Conservation (phyloP, 2,113 vertebrate species). For the Pseudorasbora parva region DNA sequence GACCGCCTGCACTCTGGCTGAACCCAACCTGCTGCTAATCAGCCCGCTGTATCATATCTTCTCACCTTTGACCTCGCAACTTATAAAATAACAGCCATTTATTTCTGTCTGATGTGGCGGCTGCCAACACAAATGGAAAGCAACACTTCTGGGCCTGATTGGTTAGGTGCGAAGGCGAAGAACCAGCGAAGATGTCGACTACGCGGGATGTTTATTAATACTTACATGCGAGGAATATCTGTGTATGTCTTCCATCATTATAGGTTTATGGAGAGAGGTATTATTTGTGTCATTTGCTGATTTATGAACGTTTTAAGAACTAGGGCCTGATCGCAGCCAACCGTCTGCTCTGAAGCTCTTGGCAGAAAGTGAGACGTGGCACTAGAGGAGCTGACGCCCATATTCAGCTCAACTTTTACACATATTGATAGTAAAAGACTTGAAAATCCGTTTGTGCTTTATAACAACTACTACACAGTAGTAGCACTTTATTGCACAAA, state of each 20-base stretch:
- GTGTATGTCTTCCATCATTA: background rate
- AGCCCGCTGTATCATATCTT: slow-evolving; percentile 46
- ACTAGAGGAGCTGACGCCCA: slow-evolving; percentile 12
- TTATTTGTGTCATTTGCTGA: slow-evolving; percentile 5
- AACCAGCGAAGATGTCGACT: background rate
- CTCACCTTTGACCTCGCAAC: slow-evolving; percentile 51
- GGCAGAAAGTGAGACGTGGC: slow-evolving; percentile 41
- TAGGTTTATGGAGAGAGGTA: slow-evolving; percentile 17
- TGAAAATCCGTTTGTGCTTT: background rate
- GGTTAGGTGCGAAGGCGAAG: slow-evolving; percentile 4
- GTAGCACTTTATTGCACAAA: too few species aligned
- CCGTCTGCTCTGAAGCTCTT: background rate
- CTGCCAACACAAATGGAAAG: slow-evolving; percentile 50
- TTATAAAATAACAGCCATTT: slow-evolving; percentile 41
- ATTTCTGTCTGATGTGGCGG: slow-evolving; percentile 42
- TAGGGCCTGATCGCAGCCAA: background rate
- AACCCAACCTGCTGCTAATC: slow-evolving; percentile 50
- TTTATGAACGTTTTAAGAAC: background rate
- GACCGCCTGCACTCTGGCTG: slow-evolving; percentile 43
- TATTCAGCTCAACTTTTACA: background rate
- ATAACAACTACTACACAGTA: background rate
- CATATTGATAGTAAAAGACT: background rate
- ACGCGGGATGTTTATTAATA: background rate
- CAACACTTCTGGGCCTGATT: slow-evolving; percentile 24
- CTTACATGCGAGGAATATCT: background rate